Base-by-base conservation (phyloP, 2,797 vertebrate genomes). In the Macropodus opercularis region DNA sequence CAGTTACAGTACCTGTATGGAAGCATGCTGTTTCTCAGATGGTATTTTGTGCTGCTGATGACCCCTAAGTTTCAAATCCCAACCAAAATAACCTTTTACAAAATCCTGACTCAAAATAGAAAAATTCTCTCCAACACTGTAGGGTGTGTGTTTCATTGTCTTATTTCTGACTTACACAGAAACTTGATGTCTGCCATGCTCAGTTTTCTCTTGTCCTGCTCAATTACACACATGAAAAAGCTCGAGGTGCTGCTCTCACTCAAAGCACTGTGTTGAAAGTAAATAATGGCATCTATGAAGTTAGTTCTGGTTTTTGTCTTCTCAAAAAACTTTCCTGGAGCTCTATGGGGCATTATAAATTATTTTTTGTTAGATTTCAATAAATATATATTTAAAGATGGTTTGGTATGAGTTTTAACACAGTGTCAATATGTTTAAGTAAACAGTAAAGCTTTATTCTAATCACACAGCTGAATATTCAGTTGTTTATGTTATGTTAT, bases 41-140 rank as follows among this genome's bases (percentile, higher is more conserved):
- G n/a, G 36, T 49, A 13, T 15, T 34, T 13, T 15, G 32, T 21
- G 7, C 43, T 26, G n/a, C 32, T 6, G 41, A 31, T 75, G 61
- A 78, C 74, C 74, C 61, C 52, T 40, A 54, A 73, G 78, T 84
- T 77, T 85, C 56, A 75, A 72, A 75, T 79, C 62, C 74, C 67
- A 49, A 47, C 31, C 35, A 61, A 54, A 84, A 73, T 63, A 80
- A 81, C 73, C 64, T 77, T 76, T 80, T 56, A 67, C 74, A 64
- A 70, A 34, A 74, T 60, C 54, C 53, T 58, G 71, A 61, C 66
- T 77, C 51, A 79, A 76, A 84, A 77, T 77, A 79, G 73, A 75
- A 77, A 69, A 54, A 52, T 53, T 50, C 55, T 63, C 71, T 77
- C 78, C 58, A 57, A 40, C 70, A 73, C 43, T 2, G 62, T 53